Evolutionary conservation across 35 echinoderm and acorn worm genomes (phyloP), one percentile per base, ranked within the genome.

Genomic region (Eucidaris tribuloides): DNA sequence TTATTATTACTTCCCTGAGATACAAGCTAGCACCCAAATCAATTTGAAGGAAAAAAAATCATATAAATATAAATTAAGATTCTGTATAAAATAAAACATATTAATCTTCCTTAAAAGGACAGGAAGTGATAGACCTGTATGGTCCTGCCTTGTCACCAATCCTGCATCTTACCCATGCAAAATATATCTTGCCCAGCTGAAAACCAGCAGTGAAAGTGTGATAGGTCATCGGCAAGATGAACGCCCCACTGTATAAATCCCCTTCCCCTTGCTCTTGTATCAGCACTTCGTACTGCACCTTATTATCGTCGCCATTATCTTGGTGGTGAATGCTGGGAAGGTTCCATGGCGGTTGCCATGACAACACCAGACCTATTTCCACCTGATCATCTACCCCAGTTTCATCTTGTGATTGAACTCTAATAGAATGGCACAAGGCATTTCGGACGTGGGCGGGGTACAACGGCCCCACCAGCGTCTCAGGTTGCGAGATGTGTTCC

Each of bases 261-360:
- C 52, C 48, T 17, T 34, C 13, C 11, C 62, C 89, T 45, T 43
- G 15, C 29, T 76, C 83, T 55, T 93, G 90, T 37, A 93, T 84
- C 96, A 83, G 90, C 3, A 93, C 79, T 68, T 99, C 96, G 85
- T 87, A 99, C n/a, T 72, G 56, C 2, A 92, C 20, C n/a, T n/a
- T n/a, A 36, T 74, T 64, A 31, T 24, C 60, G 30, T 31, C 14
- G 18, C 2, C 38, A 35, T 74, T 38, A 0, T n/a, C 25, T 2
- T 1, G 38, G 15, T 74, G 2, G 1, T 74, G 68, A 20, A 74
- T 74, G 68, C 15, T 35, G 25, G 41, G 34, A 20, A 80, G 19
- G 65, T 99, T 99, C 96, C 90, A 93, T 7, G 96, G 96, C 41
- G 15, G 82, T 37, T 85, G 41, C 90, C 90, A 99, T 29, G 57